Conservation (phyloP, 2,113 vertebrate species). For the Fregata magnificens region DNA sequence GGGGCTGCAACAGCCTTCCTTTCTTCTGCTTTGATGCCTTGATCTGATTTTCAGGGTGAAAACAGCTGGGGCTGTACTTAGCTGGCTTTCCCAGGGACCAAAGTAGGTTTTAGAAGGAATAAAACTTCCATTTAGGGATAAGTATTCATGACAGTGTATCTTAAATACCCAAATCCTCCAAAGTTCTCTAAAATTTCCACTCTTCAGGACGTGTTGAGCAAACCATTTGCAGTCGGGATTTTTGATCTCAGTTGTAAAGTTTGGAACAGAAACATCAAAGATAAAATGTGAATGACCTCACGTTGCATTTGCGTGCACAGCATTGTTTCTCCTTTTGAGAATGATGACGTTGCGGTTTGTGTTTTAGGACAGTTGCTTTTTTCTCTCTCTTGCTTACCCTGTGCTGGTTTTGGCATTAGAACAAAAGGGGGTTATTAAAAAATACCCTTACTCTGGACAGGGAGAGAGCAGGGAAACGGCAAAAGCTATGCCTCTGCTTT, state of each 20-base stretch:
- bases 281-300: not conserved
- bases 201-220: not conserved
- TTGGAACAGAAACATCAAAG: not conserved
- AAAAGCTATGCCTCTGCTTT: not conserved
- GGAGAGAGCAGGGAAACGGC: not conserved
- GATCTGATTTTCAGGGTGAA: not conserved
- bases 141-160: not conserved
- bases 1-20: not conserved
- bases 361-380: not conserved
- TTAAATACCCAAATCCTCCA: not conserved
- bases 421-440: not conserved
- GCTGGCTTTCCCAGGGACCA: not conserved
- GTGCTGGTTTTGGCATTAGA: not conserved
- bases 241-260: not conserved
- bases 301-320: fast-evolving
- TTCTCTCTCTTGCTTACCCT: not conserved
- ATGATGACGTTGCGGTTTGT: fast-evolving
- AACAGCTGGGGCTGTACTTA: not conserved
- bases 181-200: not conserved
- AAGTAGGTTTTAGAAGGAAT: not conserved
- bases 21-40: not conserved
- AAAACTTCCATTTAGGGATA: not conserved
- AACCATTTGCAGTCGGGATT: fast-evolving
- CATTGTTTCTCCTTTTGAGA: not conserved
- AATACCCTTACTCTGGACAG: not conserved